Evolutionary conservation across 2,888 invertebrate genomes (phyloP).

Genomic region (Rhagonycha lutea): DNA sequence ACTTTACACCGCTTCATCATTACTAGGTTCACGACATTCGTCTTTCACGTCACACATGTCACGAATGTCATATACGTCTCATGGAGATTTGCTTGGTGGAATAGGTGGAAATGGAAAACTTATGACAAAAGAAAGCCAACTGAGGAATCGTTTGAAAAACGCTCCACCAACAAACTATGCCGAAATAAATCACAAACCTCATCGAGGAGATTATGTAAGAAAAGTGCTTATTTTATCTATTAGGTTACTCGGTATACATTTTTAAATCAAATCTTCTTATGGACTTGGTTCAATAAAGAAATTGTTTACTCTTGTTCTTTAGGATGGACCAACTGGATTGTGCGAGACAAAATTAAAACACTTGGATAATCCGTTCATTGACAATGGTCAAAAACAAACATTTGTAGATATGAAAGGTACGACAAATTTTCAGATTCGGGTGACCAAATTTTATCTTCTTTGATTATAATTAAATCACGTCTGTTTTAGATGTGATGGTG

Average conservation of each 20-base stretch:
- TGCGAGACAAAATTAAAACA: conserved; percentile 85
- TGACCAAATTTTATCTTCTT: not conserved
- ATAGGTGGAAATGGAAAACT: conserved; percentile 61
- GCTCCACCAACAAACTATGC: conserved; percentile 62
- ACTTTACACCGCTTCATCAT: not conserved
- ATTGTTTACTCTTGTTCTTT: conserved; percentile 33
- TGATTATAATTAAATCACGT: not conserved
- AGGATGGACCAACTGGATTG: conserved; percentile 82
- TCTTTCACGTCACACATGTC: conserved; percentile 96
- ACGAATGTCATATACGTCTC: conserved; percentile 90
- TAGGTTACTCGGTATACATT: not conserved
- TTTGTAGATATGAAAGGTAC: conserved; percentile 86
- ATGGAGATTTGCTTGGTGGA: conserved; percentile 85
- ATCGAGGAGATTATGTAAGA: conserved; percentile 74
- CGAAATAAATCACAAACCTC: conserved; percentile 67
- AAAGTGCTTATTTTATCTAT: conserved; percentile 1
- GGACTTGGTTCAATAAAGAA: not conserved
- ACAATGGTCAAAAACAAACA: conserved; percentile 82
- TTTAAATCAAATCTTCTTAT: not conserved
- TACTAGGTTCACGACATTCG: conserved; percentile 82
- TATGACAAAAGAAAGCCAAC: conserved; percentile 85
- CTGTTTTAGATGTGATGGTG: conserved; percentile 92
- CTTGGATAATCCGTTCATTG: conserved; percentile 91
- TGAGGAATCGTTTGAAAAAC: conserved; percentile 75
- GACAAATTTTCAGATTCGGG: not conserved